phyloP scores from a whole-genome alignment of 2,888 invertebrate species.

The Polydrusus pterygomalis region DNA sequence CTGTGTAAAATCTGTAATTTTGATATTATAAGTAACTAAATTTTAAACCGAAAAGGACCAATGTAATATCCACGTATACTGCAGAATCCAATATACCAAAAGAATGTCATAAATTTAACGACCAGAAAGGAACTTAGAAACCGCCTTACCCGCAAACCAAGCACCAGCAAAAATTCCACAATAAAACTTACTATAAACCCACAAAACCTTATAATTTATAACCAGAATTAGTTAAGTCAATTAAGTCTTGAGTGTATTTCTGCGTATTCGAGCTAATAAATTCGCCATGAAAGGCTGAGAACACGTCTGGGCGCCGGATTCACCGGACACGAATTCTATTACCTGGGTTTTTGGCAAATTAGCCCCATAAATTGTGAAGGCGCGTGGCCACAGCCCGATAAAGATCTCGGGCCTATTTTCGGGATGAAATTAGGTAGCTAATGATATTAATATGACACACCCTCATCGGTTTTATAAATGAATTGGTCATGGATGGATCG shows the following conservation, averaged over 20 bases:
- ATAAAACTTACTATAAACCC: constrained; percentile 52
- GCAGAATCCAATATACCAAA: not conserved
- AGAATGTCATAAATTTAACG: not conserved
- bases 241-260: constrained; percentile 69
- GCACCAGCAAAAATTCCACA: constrained; percentile 25
- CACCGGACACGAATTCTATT: constrained; percentile 58
- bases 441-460: constrained; percentile 45
- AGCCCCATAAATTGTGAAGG: constrained; percentile 67
- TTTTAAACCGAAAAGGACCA: too few relatives aligned
- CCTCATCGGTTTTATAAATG: constrained; percentile 46
- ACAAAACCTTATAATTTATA: constrained; percentile 50
- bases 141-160: not conserved
- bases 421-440: constrained; percentile 34
- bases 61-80: too few relatives aligned
- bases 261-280: constrained; percentile 65
- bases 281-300: constrained; percentile 56
- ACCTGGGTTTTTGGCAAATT: constrained; percentile 67
- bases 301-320: constrained; percentile 57
- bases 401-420: constrained; percentile 59
- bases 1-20: too few relatives aligned
- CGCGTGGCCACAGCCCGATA: constrained; percentile 65
- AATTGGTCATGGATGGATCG: constrained; percentile 38
- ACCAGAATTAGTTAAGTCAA: constrained; percentile 62
- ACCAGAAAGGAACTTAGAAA: not conserved
- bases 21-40: too few relatives aligned